Percentiles rank a stretch among this genome's conserved stretches.
Conservation (phyloP, 2,797 vertebrate species). For the Cyprinella venusta region DNA sequence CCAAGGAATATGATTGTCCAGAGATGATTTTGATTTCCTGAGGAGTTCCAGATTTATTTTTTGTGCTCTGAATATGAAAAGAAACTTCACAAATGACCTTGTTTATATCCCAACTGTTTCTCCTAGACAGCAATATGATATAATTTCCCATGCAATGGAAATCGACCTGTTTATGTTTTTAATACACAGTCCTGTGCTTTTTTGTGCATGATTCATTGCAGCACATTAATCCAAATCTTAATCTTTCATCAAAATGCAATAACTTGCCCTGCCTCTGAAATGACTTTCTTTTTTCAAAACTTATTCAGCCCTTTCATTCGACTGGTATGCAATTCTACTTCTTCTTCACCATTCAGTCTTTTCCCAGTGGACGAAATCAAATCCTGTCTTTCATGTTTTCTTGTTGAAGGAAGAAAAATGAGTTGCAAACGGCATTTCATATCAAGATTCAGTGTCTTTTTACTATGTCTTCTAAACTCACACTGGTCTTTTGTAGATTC, state of each 20-base stretch:
- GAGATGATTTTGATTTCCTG: neutral
- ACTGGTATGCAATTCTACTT: neutral
- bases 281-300: neutral
- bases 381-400: neutral
- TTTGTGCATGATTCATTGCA: constrained; percentile 6
- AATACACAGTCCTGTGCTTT: neutral
- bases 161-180: neutral
- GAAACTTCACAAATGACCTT: neutral
- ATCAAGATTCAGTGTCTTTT: neutral
- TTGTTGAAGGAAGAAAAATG: neutral
- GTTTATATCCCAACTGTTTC: neutral
- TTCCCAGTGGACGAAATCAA: neutral
- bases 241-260: constrained; percentile 34
- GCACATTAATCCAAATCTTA: constrained; percentile 20
- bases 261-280: neutral
- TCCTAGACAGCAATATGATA: neutral
- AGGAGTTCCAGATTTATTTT: neutral
- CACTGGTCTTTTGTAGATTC: neutral
- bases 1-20: neutral
- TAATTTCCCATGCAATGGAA: neutral
- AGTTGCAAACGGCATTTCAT: constrained; percentile 1
- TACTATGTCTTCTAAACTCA: neutral
- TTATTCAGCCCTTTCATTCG: neutral
- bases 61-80: neutral
- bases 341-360: neutral